phyloP scores from a whole-genome alignment of 2,113 vertebrate species.

The Synchiropus splendidus region DNA sequence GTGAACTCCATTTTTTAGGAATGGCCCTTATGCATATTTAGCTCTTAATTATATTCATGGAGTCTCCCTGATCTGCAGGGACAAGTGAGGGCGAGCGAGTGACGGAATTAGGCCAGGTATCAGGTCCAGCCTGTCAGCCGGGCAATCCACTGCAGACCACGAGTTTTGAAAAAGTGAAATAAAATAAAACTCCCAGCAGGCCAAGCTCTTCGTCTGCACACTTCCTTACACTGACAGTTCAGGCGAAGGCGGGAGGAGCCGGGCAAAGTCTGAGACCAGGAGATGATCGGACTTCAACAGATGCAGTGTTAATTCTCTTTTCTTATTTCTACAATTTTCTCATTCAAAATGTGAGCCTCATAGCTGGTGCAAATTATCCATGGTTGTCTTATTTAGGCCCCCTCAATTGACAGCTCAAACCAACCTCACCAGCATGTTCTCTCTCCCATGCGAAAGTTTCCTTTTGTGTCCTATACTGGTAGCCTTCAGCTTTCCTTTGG shows the following conservation, averaged over 20 bases:
- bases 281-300: no score
- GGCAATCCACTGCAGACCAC: conserved; percentile 41
- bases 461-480: no score
- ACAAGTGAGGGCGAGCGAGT: conserved; percentile 31
- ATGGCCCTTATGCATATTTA: conserved; percentile 44
- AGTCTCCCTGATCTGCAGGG: conserved; percentile 22
- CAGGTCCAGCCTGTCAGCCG: conserved; percentile 51
- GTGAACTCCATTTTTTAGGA: conserved; percentile 14
- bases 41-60: conserved; percentile 34
- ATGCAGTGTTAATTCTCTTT: no score
- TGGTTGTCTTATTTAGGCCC: no score
- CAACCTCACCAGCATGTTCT: no score
- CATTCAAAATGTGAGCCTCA: no score
- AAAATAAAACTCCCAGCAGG: conserved; percentile 53
- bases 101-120: conserved; percentile 67
- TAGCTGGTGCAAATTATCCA: no score
- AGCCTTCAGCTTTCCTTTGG: no score
- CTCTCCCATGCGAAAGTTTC: no score
- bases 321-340: no score
- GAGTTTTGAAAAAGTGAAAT: conserved; percentile 28
- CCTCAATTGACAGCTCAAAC: no score
- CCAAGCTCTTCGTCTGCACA: conserved; percentile 26
- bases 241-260: conserved; percentile 1
- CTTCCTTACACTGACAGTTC: conserved; percentile 44
- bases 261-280: background rate